Base-by-base conservation (phyloP, 2,888 invertebrate species). In the Mystacides longicornis region DNA sequence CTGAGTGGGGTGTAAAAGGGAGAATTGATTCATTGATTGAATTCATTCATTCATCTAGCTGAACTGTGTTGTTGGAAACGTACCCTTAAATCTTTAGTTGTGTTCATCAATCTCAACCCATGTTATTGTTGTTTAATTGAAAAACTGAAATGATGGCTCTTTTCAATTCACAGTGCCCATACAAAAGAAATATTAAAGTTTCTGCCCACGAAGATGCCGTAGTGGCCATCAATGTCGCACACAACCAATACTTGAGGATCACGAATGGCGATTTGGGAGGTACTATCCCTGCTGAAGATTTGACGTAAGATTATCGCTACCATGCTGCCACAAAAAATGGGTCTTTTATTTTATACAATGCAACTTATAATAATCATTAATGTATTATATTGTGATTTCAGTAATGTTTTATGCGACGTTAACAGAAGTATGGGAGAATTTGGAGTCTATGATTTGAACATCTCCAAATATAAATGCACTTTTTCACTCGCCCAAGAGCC, bases 371-470 rank as follows among this genome's bases (percentile, higher is more conserved):
- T n/a, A n/a, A n/a, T n/a, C n/a, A n/a, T n/a, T n/a, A 37, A n/a
- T 37, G 3, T 14, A 37, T 45, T 45, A 3, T 19, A 5, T 21
- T 20, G 5, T 22, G 37, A 22, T 56, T 56, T n/a, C 56, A 86
- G 85, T 53, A 72, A 78, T 11, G 65, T 82, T 42, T 62, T 83
- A 50, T 87, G 87, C 64, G 78, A 82, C 62, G 62, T 83, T 23
- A 66, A 73, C 7, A 79, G 81, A 1, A 69, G 78, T 55, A 67
- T 87, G 62, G 83, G 82, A 1, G 81, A 89, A 71, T 87, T 87
- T 65, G 89, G 89, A 3, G 81, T 87, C 52, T 89, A 89, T 67
- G 77, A 81, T 56, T 69, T 88, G 46, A 77, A 77, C 37, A 69
- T 81, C 1, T 22, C 16, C n/a, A 49, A 54, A 9, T 67, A 71